A percentile compares a stretch with the other conserved stretches of the same genome.
Evolutionary conservation across 2,113 vertebrate genomes (phyloP).

Genomic region (Pipra filicauda): DNA sequence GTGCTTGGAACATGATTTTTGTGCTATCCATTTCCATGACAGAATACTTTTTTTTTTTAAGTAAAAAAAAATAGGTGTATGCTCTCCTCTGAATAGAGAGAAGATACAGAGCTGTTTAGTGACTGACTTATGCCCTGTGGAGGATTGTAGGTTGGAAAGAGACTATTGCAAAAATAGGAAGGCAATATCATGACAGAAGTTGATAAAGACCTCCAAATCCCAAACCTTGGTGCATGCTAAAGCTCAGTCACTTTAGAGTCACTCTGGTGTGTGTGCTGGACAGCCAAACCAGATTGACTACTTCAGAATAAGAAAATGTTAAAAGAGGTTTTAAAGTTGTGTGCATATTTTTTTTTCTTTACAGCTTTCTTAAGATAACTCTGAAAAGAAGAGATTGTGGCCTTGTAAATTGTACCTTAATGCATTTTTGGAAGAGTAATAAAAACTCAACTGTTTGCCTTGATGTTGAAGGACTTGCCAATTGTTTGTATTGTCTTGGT

Average conservation of each 20-base stretch:
- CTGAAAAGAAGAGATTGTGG: background rate
- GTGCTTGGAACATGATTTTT: background rate
- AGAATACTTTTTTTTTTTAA: background rate
- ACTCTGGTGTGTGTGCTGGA: background rate
- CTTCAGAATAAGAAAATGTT: background rate
- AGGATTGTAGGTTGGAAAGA: background rate
- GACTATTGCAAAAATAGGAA: background rate
- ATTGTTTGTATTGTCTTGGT: slow-evolving; percentile 37
- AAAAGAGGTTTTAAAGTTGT: background rate
- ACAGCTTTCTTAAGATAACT: background rate
- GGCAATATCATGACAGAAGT: background rate
- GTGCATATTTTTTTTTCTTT: background rate
- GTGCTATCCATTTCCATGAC: background rate
- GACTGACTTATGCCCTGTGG: background rate
- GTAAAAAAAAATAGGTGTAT: background rate
- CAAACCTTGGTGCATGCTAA: background rate
- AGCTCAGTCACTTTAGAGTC: background rate
- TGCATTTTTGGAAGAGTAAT: background rate
- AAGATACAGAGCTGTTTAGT: background rate
- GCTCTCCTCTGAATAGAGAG: background rate
- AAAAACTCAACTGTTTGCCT: background rate
- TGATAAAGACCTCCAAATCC: background rate
- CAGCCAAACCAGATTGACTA: background rate
- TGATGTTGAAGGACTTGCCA: slow-evolving; percentile 16
- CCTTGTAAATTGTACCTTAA: background rate